Conservation (phyloP, 92 coral and sea anemone genomes). For the Umimayanthus chanpuru region DNA sequence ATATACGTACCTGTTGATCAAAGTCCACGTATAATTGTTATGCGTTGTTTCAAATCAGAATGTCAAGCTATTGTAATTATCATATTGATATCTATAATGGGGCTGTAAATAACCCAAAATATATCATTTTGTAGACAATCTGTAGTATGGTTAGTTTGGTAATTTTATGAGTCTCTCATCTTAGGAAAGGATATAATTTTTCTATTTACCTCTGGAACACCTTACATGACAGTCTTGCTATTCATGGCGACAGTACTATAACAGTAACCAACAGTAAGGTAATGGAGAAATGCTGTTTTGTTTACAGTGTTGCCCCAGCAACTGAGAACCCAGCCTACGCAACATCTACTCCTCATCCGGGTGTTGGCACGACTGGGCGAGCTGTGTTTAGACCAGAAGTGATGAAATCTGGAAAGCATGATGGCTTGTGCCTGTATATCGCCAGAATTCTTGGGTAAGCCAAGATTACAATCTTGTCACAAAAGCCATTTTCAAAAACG, state of each 20-base stretch:
- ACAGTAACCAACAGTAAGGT: neutral
- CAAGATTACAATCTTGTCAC: neutral
- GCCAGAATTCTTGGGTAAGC: slow-evolving; percentile 90
- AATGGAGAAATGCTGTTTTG: neutral
- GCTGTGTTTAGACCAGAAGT: slow-evolving; percentile 84
- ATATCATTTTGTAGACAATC: neutral
- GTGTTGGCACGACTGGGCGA: slow-evolving; percentile 65
- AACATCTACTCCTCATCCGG: slow-evolving; percentile 88
- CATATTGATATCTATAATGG: too few relatives aligned
- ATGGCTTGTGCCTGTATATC: slow-evolving; percentile 87
- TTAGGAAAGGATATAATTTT: too few relatives aligned
- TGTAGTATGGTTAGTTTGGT: too few relatives aligned
- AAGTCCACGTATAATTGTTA: too few relatives aligned
- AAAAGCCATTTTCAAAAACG: too few relatives aligned
- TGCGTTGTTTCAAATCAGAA: too few relatives aligned
- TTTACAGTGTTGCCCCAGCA: slow-evolving; percentile 42
- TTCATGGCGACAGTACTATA: too few relatives aligned
- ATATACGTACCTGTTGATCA: too few relatives aligned
- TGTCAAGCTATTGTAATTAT: too few relatives aligned
- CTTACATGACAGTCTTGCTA: too few relatives aligned
- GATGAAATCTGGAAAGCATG: slow-evolving; percentile 86
- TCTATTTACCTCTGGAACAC: too few relatives aligned
- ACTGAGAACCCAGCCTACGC: slow-evolving; percentile 40
- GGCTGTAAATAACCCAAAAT: neutral
- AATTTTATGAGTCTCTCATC: too few relatives aligned